These are phyloP conservation scores for Drosophila algonquin DNA, from an alignment of 2,888 invertebrate species.

Conservation along the genomic window DNA sequence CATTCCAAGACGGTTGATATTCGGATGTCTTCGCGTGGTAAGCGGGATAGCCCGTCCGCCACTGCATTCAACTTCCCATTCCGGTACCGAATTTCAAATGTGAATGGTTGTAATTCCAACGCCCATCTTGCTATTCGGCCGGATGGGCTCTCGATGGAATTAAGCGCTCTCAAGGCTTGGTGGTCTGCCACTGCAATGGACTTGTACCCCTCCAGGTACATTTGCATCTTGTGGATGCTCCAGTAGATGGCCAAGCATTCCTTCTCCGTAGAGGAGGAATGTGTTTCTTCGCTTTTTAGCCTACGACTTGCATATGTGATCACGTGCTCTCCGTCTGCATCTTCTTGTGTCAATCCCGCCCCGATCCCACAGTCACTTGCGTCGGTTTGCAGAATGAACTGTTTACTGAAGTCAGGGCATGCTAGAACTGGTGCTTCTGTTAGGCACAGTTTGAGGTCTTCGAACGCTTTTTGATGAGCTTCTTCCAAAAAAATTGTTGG, in stretches of 20 bases:
- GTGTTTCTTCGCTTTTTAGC: not conserved
- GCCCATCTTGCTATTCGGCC: too few relatives aligned
- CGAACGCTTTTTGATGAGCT: not conserved
- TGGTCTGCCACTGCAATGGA: too few relatives aligned
- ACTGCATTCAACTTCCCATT: not conserved
- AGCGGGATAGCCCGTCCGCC: slow-evolving; percentile 11
- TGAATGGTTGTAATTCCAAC: too few relatives aligned
- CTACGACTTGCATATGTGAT: not conserved
- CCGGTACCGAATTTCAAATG: too few relatives aligned
- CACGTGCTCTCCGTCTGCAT: not conserved
- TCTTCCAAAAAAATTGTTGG: not conserved
- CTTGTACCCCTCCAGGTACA: too few relatives aligned
- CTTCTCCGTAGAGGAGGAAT: not conserved
- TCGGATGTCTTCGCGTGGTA: slow-evolving; percentile 6
- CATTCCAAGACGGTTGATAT: not conserved
- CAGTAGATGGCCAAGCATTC: not conserved
- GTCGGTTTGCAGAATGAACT: not conserved
- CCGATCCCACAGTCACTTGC: not conserved
- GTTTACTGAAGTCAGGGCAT: not conserved
- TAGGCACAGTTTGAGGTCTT: not conserved
- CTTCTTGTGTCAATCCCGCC: not conserved
- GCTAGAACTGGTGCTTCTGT: slow-evolving; percentile 2
- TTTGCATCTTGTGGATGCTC: too few relatives aligned
- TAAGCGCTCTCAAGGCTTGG: too few relatives aligned
- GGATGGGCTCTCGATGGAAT: too few relatives aligned